A percentile compares a stretch with the other conserved stretches of the same genome.
phyloP scores from a whole-genome alignment of 2,888 invertebrate species.

The Tuta absoluta region DNA sequence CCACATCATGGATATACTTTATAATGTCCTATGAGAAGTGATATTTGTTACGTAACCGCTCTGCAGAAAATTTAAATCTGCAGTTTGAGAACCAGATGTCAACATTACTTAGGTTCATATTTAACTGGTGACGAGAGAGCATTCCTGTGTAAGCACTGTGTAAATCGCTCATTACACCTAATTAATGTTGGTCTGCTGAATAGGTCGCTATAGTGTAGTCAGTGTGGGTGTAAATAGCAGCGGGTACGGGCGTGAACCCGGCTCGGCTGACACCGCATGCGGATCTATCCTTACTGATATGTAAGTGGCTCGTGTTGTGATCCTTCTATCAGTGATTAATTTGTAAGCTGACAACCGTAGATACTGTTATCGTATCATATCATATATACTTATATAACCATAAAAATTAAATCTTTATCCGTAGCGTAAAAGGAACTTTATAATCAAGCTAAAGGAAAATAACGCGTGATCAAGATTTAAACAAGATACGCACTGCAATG shows the following conservation, averaged over 20 bases:
- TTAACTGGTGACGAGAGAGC: neutral
- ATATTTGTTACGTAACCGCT: no score
- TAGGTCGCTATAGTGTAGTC: neutral
- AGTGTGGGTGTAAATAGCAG: neutral
- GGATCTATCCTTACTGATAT: conserved; percentile 27
- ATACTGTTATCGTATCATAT: conserved; percentile 17
- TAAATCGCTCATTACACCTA: conserved; percentile 32
- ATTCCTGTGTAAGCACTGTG: neutral
- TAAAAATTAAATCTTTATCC: conserved; percentile 31
- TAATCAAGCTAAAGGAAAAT: conserved; percentile 9
- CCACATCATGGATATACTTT: no score
- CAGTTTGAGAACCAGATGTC: no score
- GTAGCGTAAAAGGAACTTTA: conserved; percentile 39
- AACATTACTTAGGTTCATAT: no score
- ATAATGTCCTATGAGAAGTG: no score
- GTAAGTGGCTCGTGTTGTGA: conserved; percentile 23
- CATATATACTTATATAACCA: conserved; percentile 14
- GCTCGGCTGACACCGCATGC: conserved; percentile 21
- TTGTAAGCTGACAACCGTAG: conserved; percentile 35
- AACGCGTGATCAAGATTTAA: neutral
- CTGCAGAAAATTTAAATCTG: no score
- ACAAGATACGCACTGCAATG: neutral
- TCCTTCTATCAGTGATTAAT: conserved; percentile 30
- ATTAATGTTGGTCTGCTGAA: conserved; percentile 33
- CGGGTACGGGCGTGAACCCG: neutral